phyloP scores from a whole-genome alignment of 2,113 vertebrate genomes.

The Psephotus haematonotus region DNA sequence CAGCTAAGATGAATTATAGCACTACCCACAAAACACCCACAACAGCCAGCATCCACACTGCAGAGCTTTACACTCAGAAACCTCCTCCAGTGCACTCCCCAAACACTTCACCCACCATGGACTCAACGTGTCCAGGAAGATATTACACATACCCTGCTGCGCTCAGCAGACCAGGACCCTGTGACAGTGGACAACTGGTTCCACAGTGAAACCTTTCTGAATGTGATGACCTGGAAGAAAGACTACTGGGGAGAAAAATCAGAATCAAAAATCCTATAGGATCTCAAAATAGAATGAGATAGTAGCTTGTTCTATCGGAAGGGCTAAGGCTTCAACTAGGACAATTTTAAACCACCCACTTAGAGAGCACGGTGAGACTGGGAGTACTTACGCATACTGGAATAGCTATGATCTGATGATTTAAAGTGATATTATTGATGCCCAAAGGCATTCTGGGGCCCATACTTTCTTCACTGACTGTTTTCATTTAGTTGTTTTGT shows the following conservation, averaged over 20 bases:
- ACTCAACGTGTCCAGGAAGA: neutral
- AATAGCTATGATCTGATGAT: constrained; percentile 41
- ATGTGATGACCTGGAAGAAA: neutral
- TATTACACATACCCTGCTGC: neutral
- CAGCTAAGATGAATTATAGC: neutral
- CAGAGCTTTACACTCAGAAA: neutral
- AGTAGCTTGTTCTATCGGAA: neutral
- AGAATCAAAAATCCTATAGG: neutral
- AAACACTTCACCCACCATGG: neutral
- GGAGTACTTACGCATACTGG: neutral
- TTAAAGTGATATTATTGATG: constrained; percentile 31
- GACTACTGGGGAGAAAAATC: neutral
- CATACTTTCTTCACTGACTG: neutral
- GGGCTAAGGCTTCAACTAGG: neutral
- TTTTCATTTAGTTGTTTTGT: constrained; percentile 19
- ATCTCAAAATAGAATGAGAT: neutral
- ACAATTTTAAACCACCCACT: neutral
- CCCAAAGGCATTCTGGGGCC: constrained; percentile 36
- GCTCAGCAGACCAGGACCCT: neutral
- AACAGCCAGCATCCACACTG: neutral
- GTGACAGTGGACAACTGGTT: neutral
- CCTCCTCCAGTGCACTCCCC: neutral
- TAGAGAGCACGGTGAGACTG: constrained; percentile 26
- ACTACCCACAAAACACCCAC: neutral
- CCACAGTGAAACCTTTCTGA: neutral